Conservation (phyloP, 2,888 invertebrate species). For the Cactoblastis cactorum region DNA sequence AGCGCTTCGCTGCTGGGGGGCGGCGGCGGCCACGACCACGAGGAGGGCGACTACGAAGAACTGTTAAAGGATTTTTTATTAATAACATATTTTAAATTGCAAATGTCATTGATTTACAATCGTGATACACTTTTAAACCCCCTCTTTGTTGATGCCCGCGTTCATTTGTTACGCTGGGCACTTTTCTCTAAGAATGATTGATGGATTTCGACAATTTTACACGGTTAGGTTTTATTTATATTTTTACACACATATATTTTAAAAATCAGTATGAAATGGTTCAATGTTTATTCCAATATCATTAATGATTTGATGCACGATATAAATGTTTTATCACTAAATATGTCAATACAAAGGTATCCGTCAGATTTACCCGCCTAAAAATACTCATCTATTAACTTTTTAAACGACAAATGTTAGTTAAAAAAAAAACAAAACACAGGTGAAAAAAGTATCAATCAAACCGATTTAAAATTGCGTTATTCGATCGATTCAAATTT, state of each 20-base stretch:
- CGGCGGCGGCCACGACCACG: constrained; percentile 49
- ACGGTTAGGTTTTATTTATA: background rate
- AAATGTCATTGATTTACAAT: background rate
- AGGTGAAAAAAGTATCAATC: background rate
- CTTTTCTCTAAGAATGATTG: background rate
- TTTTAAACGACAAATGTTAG: no score
- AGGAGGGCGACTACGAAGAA: constrained; percentile 60
- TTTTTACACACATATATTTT: background rate
- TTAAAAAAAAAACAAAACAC: background rate
- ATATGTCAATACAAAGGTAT: no score
- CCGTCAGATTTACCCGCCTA: no score
- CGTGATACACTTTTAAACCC: background rate
- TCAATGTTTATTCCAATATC: background rate
- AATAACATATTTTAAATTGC: background rate
- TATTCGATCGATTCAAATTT: background rate
- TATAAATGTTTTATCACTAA: background rate
- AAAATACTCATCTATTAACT: no score
- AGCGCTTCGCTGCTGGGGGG: constrained; percentile 28
- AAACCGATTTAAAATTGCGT: background rate
- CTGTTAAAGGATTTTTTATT: constrained; percentile 32
- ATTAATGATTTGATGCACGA: background rate
- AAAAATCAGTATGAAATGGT: background rate
- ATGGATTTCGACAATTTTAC: background rate
- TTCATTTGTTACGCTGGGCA: background rate
- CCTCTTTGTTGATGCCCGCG: background rate